Percentiles rank a stretch among this genome's conserved stretches.
Conservation (phyloP, 1,140 invertebrate genomes). For the Ceratoteleas bidentatus region DNA sequence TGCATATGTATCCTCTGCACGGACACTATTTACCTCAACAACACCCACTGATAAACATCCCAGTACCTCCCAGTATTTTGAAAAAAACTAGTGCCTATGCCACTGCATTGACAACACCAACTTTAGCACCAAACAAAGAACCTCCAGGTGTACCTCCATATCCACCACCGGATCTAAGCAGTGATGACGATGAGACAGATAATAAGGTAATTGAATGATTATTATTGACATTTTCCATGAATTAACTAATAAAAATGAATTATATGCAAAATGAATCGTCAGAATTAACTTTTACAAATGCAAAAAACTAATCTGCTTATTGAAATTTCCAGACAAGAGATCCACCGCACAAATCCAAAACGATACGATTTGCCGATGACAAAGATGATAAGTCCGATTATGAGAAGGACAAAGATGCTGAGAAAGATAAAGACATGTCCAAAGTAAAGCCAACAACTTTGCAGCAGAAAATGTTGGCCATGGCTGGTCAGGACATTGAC, state of each 20-base stretch:
- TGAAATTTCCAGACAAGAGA: constrained; percentile 70
- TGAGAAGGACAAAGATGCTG: constrained; percentile 73
- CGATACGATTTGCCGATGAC: constrained; percentile 86
- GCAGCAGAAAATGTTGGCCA: constrained; percentile 91
- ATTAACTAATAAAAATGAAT: too few species aligned
- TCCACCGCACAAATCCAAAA: constrained; percentile 81
- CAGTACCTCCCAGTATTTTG: constrained; percentile 85
- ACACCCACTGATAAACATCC: constrained; percentile 79
- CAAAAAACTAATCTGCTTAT: too few species aligned
- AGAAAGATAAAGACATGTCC: constrained; percentile 76
- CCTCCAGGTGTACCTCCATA: constrained; percentile 94
- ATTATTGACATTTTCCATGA: too few species aligned
- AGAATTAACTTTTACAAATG: too few species aligned
- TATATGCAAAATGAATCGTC: too few species aligned
- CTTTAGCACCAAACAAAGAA: constrained; percentile 80
- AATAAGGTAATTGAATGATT: constrained; percentile 78
- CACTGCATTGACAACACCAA: constrained; percentile 74
- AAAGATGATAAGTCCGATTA: constrained; percentile 80
- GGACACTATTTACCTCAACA: constrained; percentile 77
- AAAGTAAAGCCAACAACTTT: constrained; percentile 87
- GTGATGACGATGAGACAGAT: constrained; percentile 83
- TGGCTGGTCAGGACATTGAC: constrained; percentile 95
- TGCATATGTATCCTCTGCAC: constrained; percentile 80
- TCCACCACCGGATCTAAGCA: constrained; percentile 87
- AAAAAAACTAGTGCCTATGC: constrained; percentile 87